These are phyloP conservation scores for Piaya cayana DNA, from an alignment of 2,113 vertebrate genomes.

Conservation along the genomic window DNA sequence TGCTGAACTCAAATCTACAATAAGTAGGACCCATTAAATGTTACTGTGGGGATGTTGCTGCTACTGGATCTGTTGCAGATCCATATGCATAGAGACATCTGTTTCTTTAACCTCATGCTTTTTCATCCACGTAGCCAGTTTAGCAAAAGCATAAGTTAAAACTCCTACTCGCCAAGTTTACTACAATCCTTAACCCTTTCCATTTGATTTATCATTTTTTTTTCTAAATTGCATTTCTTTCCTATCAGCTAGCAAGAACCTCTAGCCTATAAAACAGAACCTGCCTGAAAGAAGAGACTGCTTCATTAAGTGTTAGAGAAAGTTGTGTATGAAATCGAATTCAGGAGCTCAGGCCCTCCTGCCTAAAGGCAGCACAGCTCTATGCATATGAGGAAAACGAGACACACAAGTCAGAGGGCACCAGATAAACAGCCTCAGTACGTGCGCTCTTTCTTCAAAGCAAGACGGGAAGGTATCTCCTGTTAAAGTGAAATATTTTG, in stretches of 20 bases:
- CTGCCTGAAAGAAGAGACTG: not conserved
- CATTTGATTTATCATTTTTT: not conserved
- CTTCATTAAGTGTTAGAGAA: not conserved
- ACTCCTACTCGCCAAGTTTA: not conserved
- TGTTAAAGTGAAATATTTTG: not conserved
- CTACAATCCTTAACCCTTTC: not conserved
- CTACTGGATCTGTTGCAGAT: not conserved
- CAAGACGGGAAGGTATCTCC: not conserved
- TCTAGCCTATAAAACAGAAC: not conserved
- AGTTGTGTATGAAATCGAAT: not conserved
- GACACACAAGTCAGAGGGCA: not conserved
- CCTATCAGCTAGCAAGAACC: not conserved
- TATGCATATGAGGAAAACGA: not conserved
- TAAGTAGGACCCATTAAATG: not conserved
- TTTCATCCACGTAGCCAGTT: not conserved
- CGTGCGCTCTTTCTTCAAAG: not conserved
- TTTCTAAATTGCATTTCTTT: slow-evolving; percentile 1
- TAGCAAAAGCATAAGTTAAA: not conserved
- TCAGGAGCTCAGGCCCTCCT: not conserved
- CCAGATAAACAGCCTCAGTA: not conserved
- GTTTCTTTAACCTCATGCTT: not conserved
- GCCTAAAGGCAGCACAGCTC: not conserved
- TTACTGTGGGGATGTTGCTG: not conserved
- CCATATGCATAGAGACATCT: not conserved
- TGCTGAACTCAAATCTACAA: not conserved